phyloP scores from a whole-genome alignment of 92 coral and sea anemone genomes.

The Siderastrea radians region DNA sequence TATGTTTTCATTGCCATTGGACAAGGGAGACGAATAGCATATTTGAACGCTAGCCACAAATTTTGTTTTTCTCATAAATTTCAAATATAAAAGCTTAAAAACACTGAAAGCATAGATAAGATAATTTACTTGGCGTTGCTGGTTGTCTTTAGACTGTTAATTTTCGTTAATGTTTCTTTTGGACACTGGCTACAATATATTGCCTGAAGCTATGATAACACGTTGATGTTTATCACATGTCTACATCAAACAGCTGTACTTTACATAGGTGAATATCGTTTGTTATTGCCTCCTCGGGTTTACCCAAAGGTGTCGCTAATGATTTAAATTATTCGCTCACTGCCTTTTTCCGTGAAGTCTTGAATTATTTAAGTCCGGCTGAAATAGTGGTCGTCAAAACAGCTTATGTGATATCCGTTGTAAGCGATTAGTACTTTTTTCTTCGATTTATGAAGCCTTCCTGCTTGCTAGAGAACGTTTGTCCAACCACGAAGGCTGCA shows the following conservation, averaged over 20 bases:
- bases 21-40: background rate
- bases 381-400: background rate
- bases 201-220: background rate
- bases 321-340: slow-evolving; percentile 2
- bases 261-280: background rate
- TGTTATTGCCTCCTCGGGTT: background rate
- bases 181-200: background rate
- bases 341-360: background rate
- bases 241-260: background rate
- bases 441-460: background rate
- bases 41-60: too few species aligned
- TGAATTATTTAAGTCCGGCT: background rate
- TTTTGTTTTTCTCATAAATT: background rate
- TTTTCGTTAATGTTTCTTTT: background rate
- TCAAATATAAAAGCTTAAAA: background rate
- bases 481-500: background rate
- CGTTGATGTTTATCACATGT: background rate
- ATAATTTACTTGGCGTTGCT: background rate
- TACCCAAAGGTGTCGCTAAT: background rate
- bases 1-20: background rate
- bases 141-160: slow-evolving; percentile 1
- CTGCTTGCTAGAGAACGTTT: background rate
- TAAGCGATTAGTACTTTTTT: background rate
- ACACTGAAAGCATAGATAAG: background rate
- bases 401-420: background rate